Base-by-base conservation (phyloP, 2,797 vertebrate genomes). In the Megaceryle alcyon region DNA sequence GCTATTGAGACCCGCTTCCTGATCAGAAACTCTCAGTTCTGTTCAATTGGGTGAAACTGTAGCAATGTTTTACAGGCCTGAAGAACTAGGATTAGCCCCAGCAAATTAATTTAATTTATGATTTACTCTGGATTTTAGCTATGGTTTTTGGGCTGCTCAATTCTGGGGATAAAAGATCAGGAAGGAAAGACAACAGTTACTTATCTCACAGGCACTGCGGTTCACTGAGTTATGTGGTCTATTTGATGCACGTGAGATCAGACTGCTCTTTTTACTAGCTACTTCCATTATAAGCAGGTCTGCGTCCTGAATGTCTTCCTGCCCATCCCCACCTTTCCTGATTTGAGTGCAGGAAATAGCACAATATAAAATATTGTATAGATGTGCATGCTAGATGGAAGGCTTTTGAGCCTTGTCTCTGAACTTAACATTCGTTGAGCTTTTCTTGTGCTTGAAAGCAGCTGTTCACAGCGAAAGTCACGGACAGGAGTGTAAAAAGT, bases 111-210 rank as follows among this genome's bases (percentile, higher is more conserved):
- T 76, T 69, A 43, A 91, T 75, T 85, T 83, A 92, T 77, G 1
- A 48, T 85, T 91, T 96, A 94, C 66, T 86, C 2, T 6, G 41
- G n/a, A 94, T 77, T 79, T 88, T 77, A 86, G 64, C 56, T 49
- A 89, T 77, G 63, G 69, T 39, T 72, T 86, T 49, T 17, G 63
- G 37, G 44, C 56, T 92, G 88, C 85, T 91, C 51, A 56, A 0
- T 92, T 88, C 85, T 2, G 18, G 94, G 87, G 82, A 94, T 88
- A 83, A 94, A 90, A 83, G 59, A 90, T 61, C 84, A 97, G 95
- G 93, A 94, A 96, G 91, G 92, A 96, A 95, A 91, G 83, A 80
- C 60, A 91, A 43, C 28, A 84, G 90, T 80, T 95, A 86, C 46
- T 96, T 88, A 83, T 71, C 75, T 77, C 37, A 16, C 54, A 88